Conservation (phyloP, 2,888 invertebrate species). For the Carpatolechia fugitivella region DNA sequence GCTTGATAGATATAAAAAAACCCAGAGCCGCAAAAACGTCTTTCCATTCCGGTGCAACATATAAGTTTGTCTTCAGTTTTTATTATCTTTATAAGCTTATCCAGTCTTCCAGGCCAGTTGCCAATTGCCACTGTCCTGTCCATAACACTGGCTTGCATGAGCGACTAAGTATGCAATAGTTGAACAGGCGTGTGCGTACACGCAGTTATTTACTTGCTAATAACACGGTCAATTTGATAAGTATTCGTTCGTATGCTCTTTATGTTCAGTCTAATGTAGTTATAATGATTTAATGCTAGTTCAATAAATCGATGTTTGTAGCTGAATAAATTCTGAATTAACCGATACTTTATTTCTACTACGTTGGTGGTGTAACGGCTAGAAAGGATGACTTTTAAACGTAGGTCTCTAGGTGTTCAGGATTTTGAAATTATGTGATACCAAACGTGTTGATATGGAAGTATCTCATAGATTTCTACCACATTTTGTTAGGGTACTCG, state of each 20-base stretch:
- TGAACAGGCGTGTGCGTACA: slow-evolving; percentile 26
- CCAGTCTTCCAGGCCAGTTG: background rate
- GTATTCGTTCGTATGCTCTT: slow-evolving; percentile 22
- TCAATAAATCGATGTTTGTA: slow-evolving; percentile 3
- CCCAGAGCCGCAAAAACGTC: background rate
- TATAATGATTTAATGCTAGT: slow-evolving; percentile 16
- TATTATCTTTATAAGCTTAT: background rate
- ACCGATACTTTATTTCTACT: too few species aligned
- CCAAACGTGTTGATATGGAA: too few species aligned
- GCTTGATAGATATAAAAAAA: too few species aligned
- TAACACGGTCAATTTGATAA: slow-evolving; percentile 47
- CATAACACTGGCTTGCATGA: background rate
- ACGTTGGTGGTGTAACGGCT: background rate
- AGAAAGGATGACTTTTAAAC: too few species aligned
- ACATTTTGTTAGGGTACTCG: too few species aligned
- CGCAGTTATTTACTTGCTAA: slow-evolving; percentile 32
- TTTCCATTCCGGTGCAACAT: background rate
- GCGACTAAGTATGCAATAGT: slow-evolving; percentile 16
- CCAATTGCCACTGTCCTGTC: background rate
- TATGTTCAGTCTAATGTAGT: slow-evolving; percentile 20
- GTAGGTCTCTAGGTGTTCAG: too few species aligned
- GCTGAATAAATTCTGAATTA: too few species aligned
- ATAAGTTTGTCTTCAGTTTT: background rate
- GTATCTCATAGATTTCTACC: too few species aligned
- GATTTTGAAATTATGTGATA: too few species aligned